These are phyloP conservation scores for Diarsia brunnea DNA, from an alignment of 2,888 invertebrate species.

Conservation along the genomic window DNA sequence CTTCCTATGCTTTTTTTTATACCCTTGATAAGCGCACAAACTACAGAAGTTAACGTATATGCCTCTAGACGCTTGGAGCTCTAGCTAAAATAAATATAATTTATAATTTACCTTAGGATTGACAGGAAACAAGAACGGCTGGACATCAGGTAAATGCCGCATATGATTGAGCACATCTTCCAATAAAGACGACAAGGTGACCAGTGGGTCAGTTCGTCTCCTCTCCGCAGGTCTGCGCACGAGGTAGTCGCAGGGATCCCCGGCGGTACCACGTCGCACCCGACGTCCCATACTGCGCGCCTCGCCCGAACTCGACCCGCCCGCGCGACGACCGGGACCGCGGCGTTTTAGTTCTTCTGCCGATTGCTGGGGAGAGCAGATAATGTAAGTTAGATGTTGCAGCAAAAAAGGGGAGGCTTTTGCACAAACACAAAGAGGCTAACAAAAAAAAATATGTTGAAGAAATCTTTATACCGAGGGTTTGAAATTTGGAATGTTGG, in stretches of 20 bases:
- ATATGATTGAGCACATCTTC: conserved; percentile 98
- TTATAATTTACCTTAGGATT: conserved; percentile 98
- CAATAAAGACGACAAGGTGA: conserved; percentile 97
- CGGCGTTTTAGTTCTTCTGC: conserved; percentile 96
- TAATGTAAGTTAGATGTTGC: not conserved
- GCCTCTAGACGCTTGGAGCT: too few species aligned
- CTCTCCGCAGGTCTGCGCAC: conserved; percentile 97
- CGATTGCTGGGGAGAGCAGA: conserved; percentile 89
- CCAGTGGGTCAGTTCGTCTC: conserved; percentile 98
- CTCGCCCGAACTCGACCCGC: conserved; percentile 80
- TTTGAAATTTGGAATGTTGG: too few species aligned
- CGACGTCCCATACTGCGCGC: conserved; percentile 80
- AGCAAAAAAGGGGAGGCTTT: not conserved
- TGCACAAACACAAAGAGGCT: too few species aligned
- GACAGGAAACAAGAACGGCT: conserved; percentile 98
- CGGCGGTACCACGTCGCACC: conserved; percentile 80
- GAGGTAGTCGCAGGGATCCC: conserved; percentile 94
- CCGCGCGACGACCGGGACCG: conserved; percentile 93
- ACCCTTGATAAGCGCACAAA: not conserved
- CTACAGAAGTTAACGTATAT: not conserved
- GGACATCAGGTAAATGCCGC: conserved; percentile 97
- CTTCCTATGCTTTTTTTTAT: not conserved
- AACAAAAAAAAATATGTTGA: too few species aligned
- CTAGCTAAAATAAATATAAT: too few species aligned
- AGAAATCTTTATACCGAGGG: too few species aligned